A percentile compares a stretch with the other conserved stretches of the same genome.
phyloP scores from a whole-genome alignment of 2,113 vertebrate species.

The Leptobrachium ailaonicum region DNA sequence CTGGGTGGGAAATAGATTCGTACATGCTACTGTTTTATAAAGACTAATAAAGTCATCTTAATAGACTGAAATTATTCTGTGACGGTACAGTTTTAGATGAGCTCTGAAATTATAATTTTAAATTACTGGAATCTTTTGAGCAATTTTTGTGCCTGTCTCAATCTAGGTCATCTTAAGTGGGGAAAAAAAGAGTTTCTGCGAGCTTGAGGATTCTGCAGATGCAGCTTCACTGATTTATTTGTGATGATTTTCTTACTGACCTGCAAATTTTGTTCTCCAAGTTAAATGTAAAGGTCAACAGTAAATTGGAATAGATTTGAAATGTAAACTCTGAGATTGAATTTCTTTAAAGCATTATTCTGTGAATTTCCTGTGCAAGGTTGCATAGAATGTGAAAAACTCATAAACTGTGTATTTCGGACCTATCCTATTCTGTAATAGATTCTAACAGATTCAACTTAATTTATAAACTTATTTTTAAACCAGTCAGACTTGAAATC shows the following conservation, averaged over 20 bases:
- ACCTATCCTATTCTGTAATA: no score
- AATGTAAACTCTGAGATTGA: not conserved
- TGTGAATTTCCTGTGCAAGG: no score
- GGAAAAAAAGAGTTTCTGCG: slow-evolving; percentile 16
- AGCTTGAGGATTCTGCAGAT: slow-evolving; percentile 19
- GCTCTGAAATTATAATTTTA: slow-evolving; percentile 12
- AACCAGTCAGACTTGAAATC: no score
- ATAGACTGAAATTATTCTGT: not conserved
- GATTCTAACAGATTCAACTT: no score
- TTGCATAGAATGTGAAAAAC: no score
- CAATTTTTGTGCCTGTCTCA: slow-evolving; percentile 9
- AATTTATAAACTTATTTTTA: no score
- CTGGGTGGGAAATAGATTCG: no score
- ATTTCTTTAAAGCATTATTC: not conserved
- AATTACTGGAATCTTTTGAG: slow-evolving; percentile 7
- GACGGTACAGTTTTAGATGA: slow-evolving; percentile 1
- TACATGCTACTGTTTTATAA: not conserved
- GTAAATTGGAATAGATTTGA: slow-evolving; percentile 23
- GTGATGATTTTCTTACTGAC: slow-evolving; percentile 11
- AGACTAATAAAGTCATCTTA: not conserved
- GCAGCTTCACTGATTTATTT: slow-evolving; percentile 14
- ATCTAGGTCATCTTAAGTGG: slow-evolving; percentile 24
- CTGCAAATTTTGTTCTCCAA: slow-evolving; percentile 20
- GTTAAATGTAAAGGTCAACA: slow-evolving; percentile 29
- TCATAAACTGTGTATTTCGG: no score